Base-by-base conservation (phyloP, 2,113 vertebrate genomes). In the Nicator chloris region DNA sequence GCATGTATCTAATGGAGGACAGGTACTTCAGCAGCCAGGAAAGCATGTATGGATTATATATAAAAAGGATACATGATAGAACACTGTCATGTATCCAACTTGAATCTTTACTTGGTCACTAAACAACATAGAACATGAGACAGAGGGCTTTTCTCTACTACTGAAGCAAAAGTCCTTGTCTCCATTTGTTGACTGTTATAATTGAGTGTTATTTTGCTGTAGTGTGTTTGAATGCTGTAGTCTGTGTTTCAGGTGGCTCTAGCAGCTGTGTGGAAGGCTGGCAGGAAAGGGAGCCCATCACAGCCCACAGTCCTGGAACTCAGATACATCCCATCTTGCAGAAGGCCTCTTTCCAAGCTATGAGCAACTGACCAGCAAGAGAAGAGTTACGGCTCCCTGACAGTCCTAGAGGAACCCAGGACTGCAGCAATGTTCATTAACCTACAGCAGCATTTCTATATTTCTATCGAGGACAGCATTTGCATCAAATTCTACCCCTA, bases 241-340 rank as follows among this genome's bases (percentile, higher is more conserved):
- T 39, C 11, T 23, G 11, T 7, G 10, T 49, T 54, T 82, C 27
- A 94, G 51, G 54, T 23, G 42, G 26, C 37, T 78, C 14, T 33
- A 54, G 50, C 42, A 84, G 51, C 35, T 56, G 9, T 15, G 21
- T n/a, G 39, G 44, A 72, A 82, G 40, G 57, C 39, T 42, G 23
- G 24, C 47, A 75, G 77, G 60, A 84, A 91, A 51, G 17, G 21
- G 19, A 63, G 35, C n/a, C 37, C 53, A 56, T 4, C 23, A 40
- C 0, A 2, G 59, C 1, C 0, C 45, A 64, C 53, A 56, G 15
- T 19, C 14, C 40, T 15, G 39, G 23, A 54, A 54, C 15, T 59
- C 5, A 1, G n/a, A 49, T 15, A 57, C 37, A 33, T 9, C 31
- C 54, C 2, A 0, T 33, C 71, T 53, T 6, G 1, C 40, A 75